Percentiles rank a stretch among this genome's conserved stretches.
phyloP scores from a whole-genome alignment of 2,888 invertebrate genomes.

The Brenthis ino region DNA sequence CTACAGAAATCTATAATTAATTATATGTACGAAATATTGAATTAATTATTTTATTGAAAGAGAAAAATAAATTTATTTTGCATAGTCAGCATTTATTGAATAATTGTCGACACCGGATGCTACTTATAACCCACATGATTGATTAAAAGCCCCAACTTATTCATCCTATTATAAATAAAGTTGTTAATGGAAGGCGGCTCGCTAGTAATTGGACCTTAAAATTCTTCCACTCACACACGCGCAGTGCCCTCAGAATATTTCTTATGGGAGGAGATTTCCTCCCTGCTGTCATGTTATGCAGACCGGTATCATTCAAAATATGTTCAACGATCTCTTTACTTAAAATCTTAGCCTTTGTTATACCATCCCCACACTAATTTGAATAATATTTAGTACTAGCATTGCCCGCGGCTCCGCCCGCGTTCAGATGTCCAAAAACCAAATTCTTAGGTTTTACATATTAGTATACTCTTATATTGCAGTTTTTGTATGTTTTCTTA shows the following conservation, averaged over 20 bases:
- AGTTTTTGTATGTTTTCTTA: too few species aligned
- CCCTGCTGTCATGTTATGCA: constrained; percentile 44
- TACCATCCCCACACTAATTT: constrained; percentile 15
- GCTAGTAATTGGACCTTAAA: constrained; percentile 73
- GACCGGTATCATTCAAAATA: constrained; percentile 49
- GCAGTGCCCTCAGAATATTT: constrained; percentile 38
- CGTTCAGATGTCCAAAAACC: too few species aligned
- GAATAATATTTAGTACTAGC: too few species aligned
- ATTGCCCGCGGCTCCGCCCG: too few species aligned
- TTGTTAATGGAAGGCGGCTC: constrained; percentile 71
- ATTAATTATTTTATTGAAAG: background rate
- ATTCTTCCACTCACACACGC: constrained; percentile 62
- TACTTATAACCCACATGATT: constrained; percentile 66
- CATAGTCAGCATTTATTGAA: constrained; percentile 36
- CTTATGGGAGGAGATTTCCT: constrained; percentile 44
- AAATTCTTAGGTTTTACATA: too few species aligned
- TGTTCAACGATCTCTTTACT: constrained; percentile 42
- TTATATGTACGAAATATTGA: background rate
- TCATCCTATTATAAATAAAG: constrained; percentile 74
- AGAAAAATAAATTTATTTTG: constrained; percentile 18
- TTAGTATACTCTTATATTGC: too few species aligned
- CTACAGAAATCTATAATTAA: background rate
- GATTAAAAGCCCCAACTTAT: constrained; percentile 79
- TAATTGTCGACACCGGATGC: constrained; percentile 66
- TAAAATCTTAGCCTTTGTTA: constrained; percentile 21